Evolutionary conservation across 2,797 vertebrate species (phyloP).

Genomic region (Echiichthys vipera): DNA sequence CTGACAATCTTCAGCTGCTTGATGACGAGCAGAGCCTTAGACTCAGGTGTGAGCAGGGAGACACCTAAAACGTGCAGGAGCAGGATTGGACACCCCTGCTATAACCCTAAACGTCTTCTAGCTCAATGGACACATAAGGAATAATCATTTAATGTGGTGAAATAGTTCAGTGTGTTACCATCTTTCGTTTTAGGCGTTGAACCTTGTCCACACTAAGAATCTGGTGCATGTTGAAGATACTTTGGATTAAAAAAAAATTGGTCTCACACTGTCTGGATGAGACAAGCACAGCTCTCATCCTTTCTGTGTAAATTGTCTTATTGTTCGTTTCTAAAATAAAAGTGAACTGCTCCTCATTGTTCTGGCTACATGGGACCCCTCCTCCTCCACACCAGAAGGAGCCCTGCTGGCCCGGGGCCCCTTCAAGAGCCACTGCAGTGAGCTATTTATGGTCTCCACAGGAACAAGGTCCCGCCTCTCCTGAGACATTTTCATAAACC

Average conservation of each 20-base stretch:
- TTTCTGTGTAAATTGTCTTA: background rate
- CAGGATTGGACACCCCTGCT: too few species aligned
- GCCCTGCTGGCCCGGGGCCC: constrained; percentile 55
- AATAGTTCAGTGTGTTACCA: background rate
- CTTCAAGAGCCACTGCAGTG: constrained; percentile 76
- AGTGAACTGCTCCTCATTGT: constrained; percentile 14
- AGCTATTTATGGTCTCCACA: constrained; percentile 77
- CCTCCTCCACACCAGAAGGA: background rate
- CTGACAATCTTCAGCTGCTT: too few species aligned
- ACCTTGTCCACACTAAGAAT: background rate
- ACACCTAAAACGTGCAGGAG: too few species aligned
- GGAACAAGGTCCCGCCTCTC: constrained; percentile 76
- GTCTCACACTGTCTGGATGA: background rate
- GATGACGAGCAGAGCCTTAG: too few species aligned
- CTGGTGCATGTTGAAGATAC: background rate
- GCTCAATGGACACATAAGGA: too few species aligned
- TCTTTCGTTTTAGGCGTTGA: background rate
- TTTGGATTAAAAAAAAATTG: background rate
- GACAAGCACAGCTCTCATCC: background rate
- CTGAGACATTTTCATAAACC: constrained; percentile 66
- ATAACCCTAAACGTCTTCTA: too few species aligned
- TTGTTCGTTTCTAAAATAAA: constrained; percentile 9
- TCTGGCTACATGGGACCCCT: background rate
- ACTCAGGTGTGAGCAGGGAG: too few species aligned
- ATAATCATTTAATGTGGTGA: background rate